Evolutionary conservation across 2,113 vertebrate species (phyloP), one percentile per base, ranked within the genome.

Genomic region (Lamprotornis superbus): DNA sequence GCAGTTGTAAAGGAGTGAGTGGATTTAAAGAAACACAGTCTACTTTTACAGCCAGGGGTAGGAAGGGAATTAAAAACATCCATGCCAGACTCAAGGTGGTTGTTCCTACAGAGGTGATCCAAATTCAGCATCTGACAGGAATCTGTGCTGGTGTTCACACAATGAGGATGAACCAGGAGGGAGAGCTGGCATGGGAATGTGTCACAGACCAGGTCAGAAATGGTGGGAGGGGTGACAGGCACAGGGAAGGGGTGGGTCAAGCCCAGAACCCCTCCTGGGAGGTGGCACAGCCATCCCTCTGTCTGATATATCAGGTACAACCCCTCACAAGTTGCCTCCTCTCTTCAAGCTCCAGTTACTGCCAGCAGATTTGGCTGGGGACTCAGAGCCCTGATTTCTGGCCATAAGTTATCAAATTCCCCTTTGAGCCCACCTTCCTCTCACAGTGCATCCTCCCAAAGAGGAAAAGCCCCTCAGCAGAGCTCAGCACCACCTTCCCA

Each of bases 11-110:
- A 83, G 61, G 55, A 87, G 52, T 14, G 73, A 86, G 46, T 2
- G 4, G 22, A 91, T 95, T 96, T 94, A 94, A 94, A 96, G 92
- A 70, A 93, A 95, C 67, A 92, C 2, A 2, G 68, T 18, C 60
- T 37, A 33, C 31, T 88, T 75, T 46, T 60, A 67, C 24, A 74
- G 64, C 11, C 49, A 61, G 42, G 56, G 44, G 18, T 40, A 64
- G 81, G 61, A 37, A 56, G 12, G 64, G 42, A 82, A 44, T 8
- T 18, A 12, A 37, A 83, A 77, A n/a, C 64, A 65, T 23, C 39
- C 28, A 3, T 31, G 47, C 31, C 39, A 68, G 35, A 15, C 33
- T 74, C 79, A 18, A 56, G 42, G 40, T 28, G 20, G 78, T 59
- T 55, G 39, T 50, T 86, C 35, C 73, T 70, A 33, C 22, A 63